Conservation (phyloP, 1,140 invertebrate genomes). For the Solenopsis invicta region DNA sequence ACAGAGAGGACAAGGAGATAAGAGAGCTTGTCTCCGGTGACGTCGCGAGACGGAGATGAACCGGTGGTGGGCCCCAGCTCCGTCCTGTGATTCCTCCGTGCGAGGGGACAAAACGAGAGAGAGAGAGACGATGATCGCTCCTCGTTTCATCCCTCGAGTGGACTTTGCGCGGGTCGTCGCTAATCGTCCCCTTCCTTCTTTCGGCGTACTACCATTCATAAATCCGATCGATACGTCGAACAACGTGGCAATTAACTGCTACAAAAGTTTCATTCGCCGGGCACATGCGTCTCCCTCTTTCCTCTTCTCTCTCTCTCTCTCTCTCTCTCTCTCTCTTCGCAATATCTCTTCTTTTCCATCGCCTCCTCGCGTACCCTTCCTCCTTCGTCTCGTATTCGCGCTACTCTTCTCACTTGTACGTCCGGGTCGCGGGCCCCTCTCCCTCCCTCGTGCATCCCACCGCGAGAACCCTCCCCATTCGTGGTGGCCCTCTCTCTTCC, state of each 20-base stretch:
- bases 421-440: constrained; percentile 44
- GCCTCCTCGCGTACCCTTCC: constrained; percentile 1
- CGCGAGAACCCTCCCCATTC: constrained; percentile 19
- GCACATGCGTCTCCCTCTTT: neutral
- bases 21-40: constrained; percentile 54
- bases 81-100: neutral
- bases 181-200: neutral
- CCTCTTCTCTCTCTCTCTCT: neutral
- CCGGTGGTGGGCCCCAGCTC: neutral
- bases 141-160: neutral
- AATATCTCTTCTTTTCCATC: constrained; percentile 13
- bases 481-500: constrained; percentile 11
- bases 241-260: constrained; percentile 42
- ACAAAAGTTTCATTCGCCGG: constrained; percentile 36
- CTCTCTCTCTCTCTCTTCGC: constrained; percentile 4
- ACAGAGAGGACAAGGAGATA: constrained; percentile 66
- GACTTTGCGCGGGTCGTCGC: neutral
- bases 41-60: constrained; percentile 43
- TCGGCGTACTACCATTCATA: constrained; percentile 30
- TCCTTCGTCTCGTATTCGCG: constrained; percentile 23
- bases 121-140: neutral
- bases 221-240: constrained; percentile 12
- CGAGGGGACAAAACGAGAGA: neutral
- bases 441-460: constrained; percentile 12
- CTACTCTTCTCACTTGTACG: constrained; percentile 26